Evolutionary conservation across 2,797 vertebrate genomes (phyloP).

Genomic region (Lepus townsendii): DNA sequence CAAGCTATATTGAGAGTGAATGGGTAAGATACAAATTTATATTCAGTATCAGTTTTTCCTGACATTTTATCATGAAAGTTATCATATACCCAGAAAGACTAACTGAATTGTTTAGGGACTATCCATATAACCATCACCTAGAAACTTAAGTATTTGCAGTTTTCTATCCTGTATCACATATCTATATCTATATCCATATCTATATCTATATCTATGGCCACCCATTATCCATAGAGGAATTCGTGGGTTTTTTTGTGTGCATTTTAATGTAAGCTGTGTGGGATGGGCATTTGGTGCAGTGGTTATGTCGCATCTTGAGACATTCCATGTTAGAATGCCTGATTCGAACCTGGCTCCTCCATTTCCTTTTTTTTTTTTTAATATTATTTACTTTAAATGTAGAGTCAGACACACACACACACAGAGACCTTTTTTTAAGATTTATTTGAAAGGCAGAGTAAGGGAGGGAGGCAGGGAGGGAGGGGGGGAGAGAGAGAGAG

Average conservation of each 20-base stretch:
- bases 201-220: not conserved
- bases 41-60: not conserved
- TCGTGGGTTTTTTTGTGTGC: not conserved
- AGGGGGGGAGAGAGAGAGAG: too few species aligned
- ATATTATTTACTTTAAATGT: too few species aligned
- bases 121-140: not conserved
- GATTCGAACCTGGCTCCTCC: too few species aligned
- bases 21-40: not conserved
- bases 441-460: too few species aligned
- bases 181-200: not conserved
- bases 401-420: too few species aligned
- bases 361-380: too few species aligned
- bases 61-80: not conserved
- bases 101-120: not conserved
- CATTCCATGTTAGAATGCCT: too few species aligned
- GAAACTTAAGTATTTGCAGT: not conserved
- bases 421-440: too few species aligned
- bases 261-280: not conserved
- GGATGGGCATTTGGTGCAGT: too few species aligned
- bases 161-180: not conserved
- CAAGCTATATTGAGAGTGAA: not conserved
- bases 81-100: not conserved
- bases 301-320: too few species aligned
- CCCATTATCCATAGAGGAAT: not conserved
- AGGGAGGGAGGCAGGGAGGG: too few species aligned